Evolutionary conservation across 2,888 invertebrate species (phyloP), one percentile per base, ranked within the genome.

Genomic region (Sphecodes monilicornis): DNA sequence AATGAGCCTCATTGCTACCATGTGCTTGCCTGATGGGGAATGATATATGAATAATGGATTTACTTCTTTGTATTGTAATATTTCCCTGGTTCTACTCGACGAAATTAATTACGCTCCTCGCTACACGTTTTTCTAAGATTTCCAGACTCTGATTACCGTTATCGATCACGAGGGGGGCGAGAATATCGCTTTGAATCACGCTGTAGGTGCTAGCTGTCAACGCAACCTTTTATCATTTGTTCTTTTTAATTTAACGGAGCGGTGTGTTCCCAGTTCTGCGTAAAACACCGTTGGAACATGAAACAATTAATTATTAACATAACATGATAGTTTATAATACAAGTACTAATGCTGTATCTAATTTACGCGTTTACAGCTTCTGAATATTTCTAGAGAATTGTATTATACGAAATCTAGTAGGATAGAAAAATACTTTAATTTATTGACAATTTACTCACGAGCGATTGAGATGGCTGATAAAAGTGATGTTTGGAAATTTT

Each of bases 101-200:
- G 69, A 69, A 69, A 69, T 60, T 60, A 60, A 60, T 60, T 60
- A 60, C 60, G 29, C 60, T 60, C 16, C 29, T 29, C 60, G 60
- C 16, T 60, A 60, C 60, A 60, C 29, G 29, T 60, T 60, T 29
- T 60, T 60, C 60, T 29, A 60, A 60, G 60, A 60, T 60, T 29
- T 6, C 29, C 6, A 60, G 60, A 26, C 60, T 13, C 29, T 60
- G 60, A 60, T 60, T 60, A 29, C 26, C 60, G 26, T 60, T 60
- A 60, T 60, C 60, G 60, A 60, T 60, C 60, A 16, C 29, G 29
- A 29, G 29, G 29, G 29, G 60, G 60, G 26, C 60, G 16, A 26
- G 60, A 29, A 11, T 60, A 60, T 60, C 60, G 60, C 60, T 29
- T 60, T 60, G 60, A 60, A 60, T 60, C 60, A 6, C 60, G 26